Percentiles rank a stretch among this genome's conserved stretches.
These are phyloP conservation scores for Heteronetta atricapilla DNA, from an alignment of 2,113 vertebrate species.

Conservation along the genomic window DNA sequence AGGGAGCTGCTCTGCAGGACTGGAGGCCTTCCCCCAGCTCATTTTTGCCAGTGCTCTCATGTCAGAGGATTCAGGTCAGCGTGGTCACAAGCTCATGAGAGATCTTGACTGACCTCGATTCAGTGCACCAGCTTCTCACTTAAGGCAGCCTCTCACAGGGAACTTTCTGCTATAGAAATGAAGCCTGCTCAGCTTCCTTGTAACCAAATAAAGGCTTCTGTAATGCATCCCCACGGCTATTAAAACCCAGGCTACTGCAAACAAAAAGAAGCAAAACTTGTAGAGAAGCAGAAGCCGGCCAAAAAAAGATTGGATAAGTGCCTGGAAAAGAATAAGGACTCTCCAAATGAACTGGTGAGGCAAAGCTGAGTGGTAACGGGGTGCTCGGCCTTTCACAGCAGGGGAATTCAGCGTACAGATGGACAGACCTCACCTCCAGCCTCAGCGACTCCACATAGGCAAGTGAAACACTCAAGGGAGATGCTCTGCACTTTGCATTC, in stretches of 20 bases:
- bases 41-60: neutral
- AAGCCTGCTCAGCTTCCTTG: neutral
- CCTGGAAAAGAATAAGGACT: constrained; percentile 29
- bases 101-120: neutral
- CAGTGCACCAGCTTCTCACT: neutral
- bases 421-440: fast-evolving
- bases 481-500: neutral
- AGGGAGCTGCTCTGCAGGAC: neutral
- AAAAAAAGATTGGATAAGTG: constrained; percentile 24
- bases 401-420: neutral
- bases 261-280: constrained; percentile 46
- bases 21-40: neutral
- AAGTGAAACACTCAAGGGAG: neutral
- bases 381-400: neutral
- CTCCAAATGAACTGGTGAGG: constrained; percentile 6
- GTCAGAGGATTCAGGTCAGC: neutral
- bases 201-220: constrained; percentile 35
- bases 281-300: neutral
- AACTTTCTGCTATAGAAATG: neutral
- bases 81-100: fast-evolving
- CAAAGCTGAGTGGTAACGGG: neutral
- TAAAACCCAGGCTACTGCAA: constrained; percentile 41
- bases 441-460: neutral
- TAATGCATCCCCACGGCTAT: neutral
- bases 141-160: neutral